Base-by-base conservation (phyloP, 2,113 vertebrate genomes). In the Tor tambroides region DNA sequence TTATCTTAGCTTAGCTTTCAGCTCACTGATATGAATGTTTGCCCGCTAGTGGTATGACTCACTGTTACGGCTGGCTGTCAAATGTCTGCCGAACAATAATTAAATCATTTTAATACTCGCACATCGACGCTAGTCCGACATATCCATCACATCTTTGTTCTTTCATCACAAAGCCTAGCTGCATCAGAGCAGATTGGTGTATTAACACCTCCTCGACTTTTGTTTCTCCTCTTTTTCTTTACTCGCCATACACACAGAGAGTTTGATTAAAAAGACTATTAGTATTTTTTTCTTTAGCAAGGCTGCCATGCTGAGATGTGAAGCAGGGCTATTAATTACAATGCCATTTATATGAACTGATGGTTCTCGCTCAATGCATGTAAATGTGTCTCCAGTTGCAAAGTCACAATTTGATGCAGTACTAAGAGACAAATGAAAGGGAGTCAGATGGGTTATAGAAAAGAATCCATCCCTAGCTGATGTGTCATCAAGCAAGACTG, bases 251-350 rank as follows among this genome's bases (percentile, higher is more conserved):
- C 38, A 71, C 30, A 74, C n/a, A 32, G 6, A 51, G 51, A 10
- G 12, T 54, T 75, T 84, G 88, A 89, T 89, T 87, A 81, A 89
- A 87, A n/a, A 49, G 12, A 67, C 23, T 43, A 38, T 83, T 38
- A 43, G 19, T 61, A 56, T 51, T 28, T 78, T 76, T 61, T n/a
- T 49, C 4, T 43, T 67, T 72, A 46, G 12, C 38, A 23, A 78
- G 59, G 26, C 51, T 46, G 12, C 26, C 61, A 83, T 72, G 63
- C 78, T 49, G 87, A 54, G 61, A 80, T 72, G 61, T 85, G n/a
- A 86, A 83, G 38, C 74, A 30, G 82, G 43, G 26, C 32, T 84
- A 85, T 87, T 88, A 83, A 90, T 88, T 90, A 69, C 51, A 38
- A 67, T 63, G 72, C 49, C 67, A 12, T 80, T 79, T 85, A 54